These are phyloP conservation scores for Benthochromis sp. DNA, from an alignment of 2,113 vertebrate species.

Conservation along the genomic window DNA sequence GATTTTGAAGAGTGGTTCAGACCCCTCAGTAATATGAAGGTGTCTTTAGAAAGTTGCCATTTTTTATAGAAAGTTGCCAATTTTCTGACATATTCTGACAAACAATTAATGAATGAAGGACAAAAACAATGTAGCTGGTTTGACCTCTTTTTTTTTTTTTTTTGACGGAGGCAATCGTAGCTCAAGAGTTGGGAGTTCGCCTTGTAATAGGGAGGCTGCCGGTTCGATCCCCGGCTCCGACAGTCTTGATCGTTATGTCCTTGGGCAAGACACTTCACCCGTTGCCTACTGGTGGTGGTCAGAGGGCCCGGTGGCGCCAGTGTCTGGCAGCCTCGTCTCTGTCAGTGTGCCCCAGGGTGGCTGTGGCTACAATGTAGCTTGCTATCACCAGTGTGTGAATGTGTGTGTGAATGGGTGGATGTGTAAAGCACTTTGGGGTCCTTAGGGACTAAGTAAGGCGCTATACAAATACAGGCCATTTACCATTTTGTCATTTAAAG, in stretches of 20 bases:
- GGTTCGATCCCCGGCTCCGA: accelerated
- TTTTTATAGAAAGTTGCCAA: background rate
- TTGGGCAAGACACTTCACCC: accelerated
- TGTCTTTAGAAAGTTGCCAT: background rate
- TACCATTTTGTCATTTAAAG: background rate
- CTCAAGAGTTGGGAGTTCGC: no score
- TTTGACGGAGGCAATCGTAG: accelerated
- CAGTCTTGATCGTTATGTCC: accelerated
- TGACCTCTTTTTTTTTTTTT: background rate
- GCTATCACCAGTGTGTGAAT: background rate
- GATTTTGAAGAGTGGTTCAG: background rate
- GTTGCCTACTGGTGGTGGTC: background rate
- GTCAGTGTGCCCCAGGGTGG: accelerated
- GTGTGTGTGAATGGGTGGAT: background rate
- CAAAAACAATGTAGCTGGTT: background rate
- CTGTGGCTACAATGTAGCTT: background rate
- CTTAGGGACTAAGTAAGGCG: accelerated
- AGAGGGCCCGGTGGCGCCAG: background rate
- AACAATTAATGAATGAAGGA: background rate
- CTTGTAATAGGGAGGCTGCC: background rate
- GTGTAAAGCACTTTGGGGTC: accelerated
- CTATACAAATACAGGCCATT: background rate
- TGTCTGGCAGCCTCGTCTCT: accelerated
- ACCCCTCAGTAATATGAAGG: background rate
- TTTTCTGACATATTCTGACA: background rate